Percentiles rank a stretch among this genome's conserved stretches.
phyloP scores from a whole-genome alignment of 2,888 invertebrate species.

The Spicauda simplicius region DNA sequence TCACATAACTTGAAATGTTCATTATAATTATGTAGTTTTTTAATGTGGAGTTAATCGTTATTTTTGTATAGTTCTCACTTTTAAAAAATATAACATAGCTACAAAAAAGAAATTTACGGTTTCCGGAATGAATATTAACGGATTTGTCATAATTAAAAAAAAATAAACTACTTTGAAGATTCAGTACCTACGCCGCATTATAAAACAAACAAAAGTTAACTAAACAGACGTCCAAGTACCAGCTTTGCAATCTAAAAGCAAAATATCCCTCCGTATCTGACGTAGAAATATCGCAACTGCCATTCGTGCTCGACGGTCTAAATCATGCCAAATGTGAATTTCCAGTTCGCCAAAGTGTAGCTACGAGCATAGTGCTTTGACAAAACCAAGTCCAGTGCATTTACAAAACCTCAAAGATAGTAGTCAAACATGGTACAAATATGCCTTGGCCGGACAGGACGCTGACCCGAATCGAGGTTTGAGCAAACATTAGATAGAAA shows the following conservation, averaged over 20 bases:
- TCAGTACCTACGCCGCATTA: too few species aligned
- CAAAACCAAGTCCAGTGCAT: conserved; percentile 36
- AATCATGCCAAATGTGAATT: conserved; percentile 35
- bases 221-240: not conserved
- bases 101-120: too few species aligned
- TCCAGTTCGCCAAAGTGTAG: conserved; percentile 43
- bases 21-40: too few species aligned
- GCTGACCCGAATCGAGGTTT: conserved; percentile 66
- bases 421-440: conserved; percentile 65
- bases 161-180: too few species aligned
- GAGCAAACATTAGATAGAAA: conserved; percentile 54
- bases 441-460: conserved; percentile 78
- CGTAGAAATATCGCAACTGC: conserved; percentile 59
- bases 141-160: too few species aligned
- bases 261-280: conserved; percentile 29
- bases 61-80: too few species aligned
- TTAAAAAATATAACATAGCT: too few species aligned
- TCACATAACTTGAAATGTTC: too few species aligned
- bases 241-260: not conserved
- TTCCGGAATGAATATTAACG: too few species aligned
- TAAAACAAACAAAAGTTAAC: too few species aligned
- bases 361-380: conserved; percentile 28
- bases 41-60: too few species aligned
- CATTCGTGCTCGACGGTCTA: conserved; percentile 40
- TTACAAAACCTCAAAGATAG: conserved; percentile 20